Conservation (phyloP, 2,797 vertebrate species). For the Coreius guichenoti region DNA sequence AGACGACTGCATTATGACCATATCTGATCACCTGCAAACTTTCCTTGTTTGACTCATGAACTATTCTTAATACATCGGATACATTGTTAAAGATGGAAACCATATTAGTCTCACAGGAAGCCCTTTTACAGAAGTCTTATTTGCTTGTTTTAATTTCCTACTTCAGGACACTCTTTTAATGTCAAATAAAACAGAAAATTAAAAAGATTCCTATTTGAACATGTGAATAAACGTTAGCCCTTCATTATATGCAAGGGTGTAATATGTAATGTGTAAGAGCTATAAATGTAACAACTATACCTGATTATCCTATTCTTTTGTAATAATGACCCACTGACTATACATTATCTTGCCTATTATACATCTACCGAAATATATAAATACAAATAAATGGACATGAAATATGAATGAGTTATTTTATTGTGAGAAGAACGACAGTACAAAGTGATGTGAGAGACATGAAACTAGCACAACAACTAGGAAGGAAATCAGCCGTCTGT, state of each 20-base stretch:
- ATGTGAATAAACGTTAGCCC: background rate
- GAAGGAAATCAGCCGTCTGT: background rate
- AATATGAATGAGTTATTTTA: background rate
- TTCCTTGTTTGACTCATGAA: background rate
- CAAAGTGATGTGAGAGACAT: background rate
- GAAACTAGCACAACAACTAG: background rate
- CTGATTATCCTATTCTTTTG: background rate
- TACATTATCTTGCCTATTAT: background rate
- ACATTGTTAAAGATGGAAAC: background rate
- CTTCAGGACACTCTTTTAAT: background rate
- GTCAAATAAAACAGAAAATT: background rate
- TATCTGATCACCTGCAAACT: background rate
- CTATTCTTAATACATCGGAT: background rate
- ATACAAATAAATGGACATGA: background rate
- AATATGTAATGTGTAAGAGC: background rate
- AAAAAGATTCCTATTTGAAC: background rate
- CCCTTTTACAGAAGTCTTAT: background rate
- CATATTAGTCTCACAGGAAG: background rate
- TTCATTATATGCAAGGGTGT: background rate
- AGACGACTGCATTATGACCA: background rate
- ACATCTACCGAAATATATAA: background rate
- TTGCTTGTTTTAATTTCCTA: background rate
- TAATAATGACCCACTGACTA: background rate
- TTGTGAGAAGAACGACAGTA: background rate
- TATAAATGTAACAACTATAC: background rate